Evolutionary conservation across 2,888 invertebrate genomes (phyloP), one percentile per base, ranked within the genome.

Genomic region (Apoda limacodes): DNA sequence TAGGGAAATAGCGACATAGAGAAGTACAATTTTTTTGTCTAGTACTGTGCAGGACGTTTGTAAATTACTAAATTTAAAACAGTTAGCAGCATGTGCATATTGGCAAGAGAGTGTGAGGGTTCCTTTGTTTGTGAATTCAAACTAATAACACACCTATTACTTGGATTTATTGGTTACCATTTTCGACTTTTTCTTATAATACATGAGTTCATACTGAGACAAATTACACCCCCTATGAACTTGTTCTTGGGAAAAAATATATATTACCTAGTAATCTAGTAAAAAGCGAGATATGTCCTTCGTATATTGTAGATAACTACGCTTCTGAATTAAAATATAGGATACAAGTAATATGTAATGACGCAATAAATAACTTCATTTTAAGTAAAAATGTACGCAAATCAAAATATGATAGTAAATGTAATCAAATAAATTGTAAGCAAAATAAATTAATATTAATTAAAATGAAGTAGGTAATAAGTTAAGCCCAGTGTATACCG

Each of bases 131-230:
- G n/a, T 10, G 32, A 12, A 32, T 32, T 5, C 28, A 28, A 24
- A 17, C 24, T 20, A 21, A 31, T 9, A 27, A 31, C n/a, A 13
- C 28, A 6, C 6, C 27, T 3, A 30, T 36, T 5, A 32, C 28
- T 5, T 44, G 44, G 40, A 40, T 38, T 19, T 10, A 21, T 13
- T 43, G 36, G 38, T 13, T 40, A 13, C 37, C 40, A 3, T 44
- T 28, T 31, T 42, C 42, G 42, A 31, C 32, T 30, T 42, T 42
- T 17, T 13, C 25, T 6, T 42, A 23, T 28, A 45, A 45, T 23
- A 45, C 22, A 10, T 34, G 37, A 3, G 40, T 42, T 3, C 44
- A 44, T 26, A 30, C 39, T 9, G 32, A 30, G 12, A 41, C 38
- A 3, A 30, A 34, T 19, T 43, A 29, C 11, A 39, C 42, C 2